Base-by-base conservation (phyloP, 2,797 vertebrate genomes). In the Austrolebias charrua region DNA sequence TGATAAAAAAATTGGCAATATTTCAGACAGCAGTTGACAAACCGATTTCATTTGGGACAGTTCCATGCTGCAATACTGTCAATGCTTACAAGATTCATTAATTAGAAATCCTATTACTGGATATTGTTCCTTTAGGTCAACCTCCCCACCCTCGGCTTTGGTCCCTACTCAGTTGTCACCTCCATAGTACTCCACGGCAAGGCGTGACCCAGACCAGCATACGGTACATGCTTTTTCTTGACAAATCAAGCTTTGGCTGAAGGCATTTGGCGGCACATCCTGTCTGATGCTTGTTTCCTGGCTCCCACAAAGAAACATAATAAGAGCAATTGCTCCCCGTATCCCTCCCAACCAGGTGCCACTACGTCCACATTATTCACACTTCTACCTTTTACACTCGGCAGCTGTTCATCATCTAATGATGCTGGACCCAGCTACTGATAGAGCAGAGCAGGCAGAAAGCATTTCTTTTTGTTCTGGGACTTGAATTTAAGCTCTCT, bases 321-420 rank as follows among this genome's bases (percentile, higher is more conserved):
- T 89, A 85, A 89, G 80, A 66, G 54, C 66, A 85, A 76, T 80
- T 60, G 42, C 59, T 54, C 73, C 62, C 63, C 81, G 64, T 20
- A 33, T 33, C 31, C 9, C 31, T n/a, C 11, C 74, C 69, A 77
- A 84, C 81, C 88, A 90, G 84, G 89, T 88, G 87, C 86, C 79
- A 74, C 80, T 86, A 83, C 73, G 62, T 83, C 86, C 86, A 78
- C 86, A 88, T 91, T 87, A 90, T 86, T 88, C 86, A 88, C 84
- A 84, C 81, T 88, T 85, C 80, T 79, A 83, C 76, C 86, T 87
- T 84, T 86, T 88, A 88, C 88, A 79, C 76, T 14, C 73, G 88
- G 86, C 89, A 90, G 86, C 88, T 91, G 91, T 89, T 91, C 83
- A 81, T 83, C 83, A 88, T 79, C 79, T 89, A 89, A 89, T 88